Evolutionary conservation across 1,140 invertebrate species (phyloP), one percentile per base, ranked within the genome.

Genomic region (Brachionus sp.): DNA sequence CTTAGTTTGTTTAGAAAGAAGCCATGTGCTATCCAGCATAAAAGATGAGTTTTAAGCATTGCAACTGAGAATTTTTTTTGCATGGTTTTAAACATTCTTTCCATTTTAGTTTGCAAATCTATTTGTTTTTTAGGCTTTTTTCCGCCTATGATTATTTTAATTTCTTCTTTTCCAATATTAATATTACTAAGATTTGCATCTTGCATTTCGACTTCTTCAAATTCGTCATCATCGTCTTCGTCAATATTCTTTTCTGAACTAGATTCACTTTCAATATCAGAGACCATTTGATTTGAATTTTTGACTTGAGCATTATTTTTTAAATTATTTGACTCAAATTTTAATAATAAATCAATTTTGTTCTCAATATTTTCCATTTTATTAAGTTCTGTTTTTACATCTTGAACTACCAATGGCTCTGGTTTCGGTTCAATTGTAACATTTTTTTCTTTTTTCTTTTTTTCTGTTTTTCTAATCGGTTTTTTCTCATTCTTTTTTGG

Each of bases 141-240:
- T 1, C 57, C 39, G 10, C 33, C 33, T 35, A 80, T 25, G 1
- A 6, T 80, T 19, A 80, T 42, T 80, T 80, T 19, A 5, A 80
- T 66, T 25, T 23, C 35, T 25, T 80, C 77, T 64, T 29, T 57
- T 6, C 39, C 37, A 9, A 80, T 62, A 62, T 80, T 39, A 33
- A 50, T 10, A 25, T 80, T 37, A 16, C 7, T 46, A 13, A 78
- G n/a, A 53, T 53, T 62, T 23, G 46, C 39, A 16, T 53, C 9
- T n/a, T 57, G 77, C 46, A 37, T 66, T 62, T 80, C 50, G 1
- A 80, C 77, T 62, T 80, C 77, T 62, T 80, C 77, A 57, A 57
- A 80, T 1, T 80, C 50, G 10, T 39, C 33, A 25, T 80, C 77
- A 12, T 78, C 44, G 5, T 78, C 77, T 35, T 78, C 77, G 16